phyloP scores from a whole-genome alignment of 1,140 invertebrate species.

The Drepana arcuata region DNA sequence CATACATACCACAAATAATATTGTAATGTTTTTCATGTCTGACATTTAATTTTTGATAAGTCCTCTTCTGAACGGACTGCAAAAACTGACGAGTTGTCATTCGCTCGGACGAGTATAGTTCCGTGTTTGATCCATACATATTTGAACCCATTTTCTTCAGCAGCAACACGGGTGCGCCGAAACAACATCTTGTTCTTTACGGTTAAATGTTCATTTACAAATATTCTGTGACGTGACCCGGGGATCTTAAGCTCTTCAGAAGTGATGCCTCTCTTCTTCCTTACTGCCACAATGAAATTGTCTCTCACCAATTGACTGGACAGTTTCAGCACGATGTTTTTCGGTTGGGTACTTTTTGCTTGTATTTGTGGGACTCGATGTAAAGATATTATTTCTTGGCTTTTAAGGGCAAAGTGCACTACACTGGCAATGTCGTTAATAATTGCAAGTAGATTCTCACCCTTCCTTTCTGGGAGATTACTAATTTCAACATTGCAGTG shows the following conservation, averaged over 20 bases:
- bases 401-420: background rate
- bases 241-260: background rate
- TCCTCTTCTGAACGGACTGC: constrained; percentile 11
- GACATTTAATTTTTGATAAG: constrained; percentile 12
- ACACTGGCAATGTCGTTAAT: constrained; percentile 1
- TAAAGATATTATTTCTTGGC: background rate
- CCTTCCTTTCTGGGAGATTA: constrained; percentile 3
- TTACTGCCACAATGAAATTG: constrained; percentile 1
- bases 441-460: constrained; percentile 3
- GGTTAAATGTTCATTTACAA: constrained; percentile 15
- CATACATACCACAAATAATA: too few relatives aligned
- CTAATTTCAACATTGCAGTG: constrained; percentile 3
- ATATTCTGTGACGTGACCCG: background rate
- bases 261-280: background rate
- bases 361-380: constrained; percentile 5
- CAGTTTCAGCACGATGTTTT: constrained; percentile 3
- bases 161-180: constrained; percentile 11
- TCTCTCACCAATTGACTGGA: constrained; percentile 1
- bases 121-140: constrained; percentile 19
- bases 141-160: constrained; percentile 10
- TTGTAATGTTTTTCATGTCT: too few relatives aligned
- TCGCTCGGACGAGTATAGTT: constrained; percentile 12
- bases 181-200: constrained; percentile 17
- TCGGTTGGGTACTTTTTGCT: background rate
- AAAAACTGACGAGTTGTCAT: constrained; percentile 7